Percentiles rank a stretch among this genome's conserved stretches.
phyloP scores from a whole-genome alignment of 2,113 vertebrate species.

The Phyllopteryx taeniolatus region DNA sequence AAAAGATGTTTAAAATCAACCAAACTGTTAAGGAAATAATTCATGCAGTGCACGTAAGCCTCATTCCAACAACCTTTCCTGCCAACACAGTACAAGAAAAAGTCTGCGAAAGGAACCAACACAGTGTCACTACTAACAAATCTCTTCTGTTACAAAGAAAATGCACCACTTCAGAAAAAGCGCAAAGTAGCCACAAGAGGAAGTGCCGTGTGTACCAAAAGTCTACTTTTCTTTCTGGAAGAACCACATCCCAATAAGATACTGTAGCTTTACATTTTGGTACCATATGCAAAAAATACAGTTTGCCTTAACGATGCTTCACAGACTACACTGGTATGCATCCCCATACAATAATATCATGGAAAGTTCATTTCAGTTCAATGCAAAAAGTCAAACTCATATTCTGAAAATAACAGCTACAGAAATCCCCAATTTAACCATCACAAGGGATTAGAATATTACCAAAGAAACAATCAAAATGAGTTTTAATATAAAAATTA shows the following conservation, averaged over 20 bases:
- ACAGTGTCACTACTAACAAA: conserved; percentile 48
- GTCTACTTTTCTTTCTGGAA: conserved; percentile 39
- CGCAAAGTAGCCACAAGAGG: conserved; percentile 42
- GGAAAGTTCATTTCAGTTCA: neutral
- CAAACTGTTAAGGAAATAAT: conserved; percentile 22
- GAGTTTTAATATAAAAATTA: neutral
- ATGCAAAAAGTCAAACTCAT: neutral
- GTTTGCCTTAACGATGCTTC: conserved; percentile 7
- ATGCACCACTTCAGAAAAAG: conserved; percentile 39
- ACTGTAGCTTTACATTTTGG: conserved; percentile 22
- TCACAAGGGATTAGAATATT: too few species aligned
- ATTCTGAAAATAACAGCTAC: neutral
- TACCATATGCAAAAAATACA: conserved; percentile 6
- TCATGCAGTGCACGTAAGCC: conserved; percentile 1
- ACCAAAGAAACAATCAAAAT: too few species aligned
- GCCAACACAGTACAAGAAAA: conserved; percentile 20
- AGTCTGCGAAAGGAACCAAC: conserved; percentile 44
- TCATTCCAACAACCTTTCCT: neutral
- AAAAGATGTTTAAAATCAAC: conserved; percentile 43
- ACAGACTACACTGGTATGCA: neutral
- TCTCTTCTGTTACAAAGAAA: conserved; percentile 54
- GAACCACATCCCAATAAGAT: conserved; percentile 32
- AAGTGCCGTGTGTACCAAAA: conserved; percentile 47
- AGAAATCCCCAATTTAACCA: neutral
- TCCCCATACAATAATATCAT: neutral